phyloP scores from a whole-genome alignment of 2,797 vertebrate genomes.

The Tapirus indicus region DNA sequence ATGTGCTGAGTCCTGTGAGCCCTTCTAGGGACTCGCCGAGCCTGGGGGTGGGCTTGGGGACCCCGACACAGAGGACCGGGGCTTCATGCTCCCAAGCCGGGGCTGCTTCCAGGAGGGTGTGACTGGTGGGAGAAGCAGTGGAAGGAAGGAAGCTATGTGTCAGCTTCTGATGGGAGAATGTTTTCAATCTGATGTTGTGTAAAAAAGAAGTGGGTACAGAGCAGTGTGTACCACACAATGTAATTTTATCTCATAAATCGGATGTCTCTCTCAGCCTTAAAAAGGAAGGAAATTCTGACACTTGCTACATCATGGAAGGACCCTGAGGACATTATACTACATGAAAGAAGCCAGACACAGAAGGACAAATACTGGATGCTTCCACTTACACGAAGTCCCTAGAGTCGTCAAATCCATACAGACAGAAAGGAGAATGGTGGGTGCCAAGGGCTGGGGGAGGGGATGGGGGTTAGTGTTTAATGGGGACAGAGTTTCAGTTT shows the following conservation, averaged over 20 bases:
- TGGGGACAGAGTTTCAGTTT: neutral
- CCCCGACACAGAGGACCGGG: neutral
- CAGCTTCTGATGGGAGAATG: neutral
- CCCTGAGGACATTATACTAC: neutral
- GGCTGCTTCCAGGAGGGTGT: neutral
- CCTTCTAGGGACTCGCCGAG: neutral
- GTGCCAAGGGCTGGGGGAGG: neutral
- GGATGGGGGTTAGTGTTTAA: neutral
- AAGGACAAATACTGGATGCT: neutral
- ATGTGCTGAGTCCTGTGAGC: neutral
- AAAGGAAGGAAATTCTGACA: neutral
- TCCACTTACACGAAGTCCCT: fast-evolving
- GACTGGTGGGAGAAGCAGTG: neutral
- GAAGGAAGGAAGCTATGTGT: neutral
- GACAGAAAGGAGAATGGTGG: neutral
- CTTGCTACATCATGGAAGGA: neutral
- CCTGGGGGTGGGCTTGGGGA: neutral
- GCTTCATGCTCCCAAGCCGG: neutral
- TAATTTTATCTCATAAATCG: neutral
- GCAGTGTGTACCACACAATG: fast-evolving
- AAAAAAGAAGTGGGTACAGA: neutral
- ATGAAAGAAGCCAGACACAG: neutral
- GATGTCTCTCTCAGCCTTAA: neutral
- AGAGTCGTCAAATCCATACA: neutral
- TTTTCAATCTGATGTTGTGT: neutral